These are phyloP conservation scores for Heliconius congener DNA, from an alignment of 1,140 invertebrate species.

Conservation along the genomic window DNA sequence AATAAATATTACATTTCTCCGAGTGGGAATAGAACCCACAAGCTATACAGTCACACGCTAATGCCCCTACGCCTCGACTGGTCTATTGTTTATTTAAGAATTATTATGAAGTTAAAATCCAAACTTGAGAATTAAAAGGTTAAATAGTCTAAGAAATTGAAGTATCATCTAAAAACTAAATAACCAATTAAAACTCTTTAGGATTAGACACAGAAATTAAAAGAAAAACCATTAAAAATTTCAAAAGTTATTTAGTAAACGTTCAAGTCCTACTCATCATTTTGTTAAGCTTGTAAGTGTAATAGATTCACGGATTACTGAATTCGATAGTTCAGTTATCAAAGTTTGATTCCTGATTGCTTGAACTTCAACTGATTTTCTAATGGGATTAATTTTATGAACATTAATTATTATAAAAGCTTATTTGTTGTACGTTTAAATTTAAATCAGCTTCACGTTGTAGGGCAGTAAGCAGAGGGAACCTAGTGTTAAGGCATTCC, in stretches of 20 bases:
- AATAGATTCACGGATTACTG: conserved; percentile 22
- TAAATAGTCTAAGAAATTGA: not conserved
- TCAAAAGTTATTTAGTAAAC: not conserved
- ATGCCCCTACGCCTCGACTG: too few relatives aligned
- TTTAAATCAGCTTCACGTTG: too few relatives aligned
- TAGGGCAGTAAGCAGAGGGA: too few relatives aligned
- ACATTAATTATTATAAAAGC: not conserved
- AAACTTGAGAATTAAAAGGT: too few relatives aligned
- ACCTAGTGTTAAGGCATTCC: too few relatives aligned
- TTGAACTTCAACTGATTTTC: not conserved
- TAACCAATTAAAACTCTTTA: not conserved
- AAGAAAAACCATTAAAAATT: not conserved
- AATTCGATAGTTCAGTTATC: conserved; percentile 17
- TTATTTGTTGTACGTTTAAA: not conserved
- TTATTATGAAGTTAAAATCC: too few relatives aligned
- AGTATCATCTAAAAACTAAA: not conserved
- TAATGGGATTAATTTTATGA: not conserved
- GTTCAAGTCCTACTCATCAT: conserved; percentile 11
- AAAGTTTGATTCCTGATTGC: conserved; percentile 15
- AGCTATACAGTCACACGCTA: too few relatives aligned
- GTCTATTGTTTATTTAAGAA: too few relatives aligned
- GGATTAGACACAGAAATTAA: not conserved
- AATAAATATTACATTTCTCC: too few relatives aligned
- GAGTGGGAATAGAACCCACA: too few relatives aligned
- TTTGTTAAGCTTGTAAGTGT: conserved; percentile 14